Evolutionary conservation across 2,888 invertebrate genomes (phyloP).

Genomic region (Athrips mouffetella): DNA sequence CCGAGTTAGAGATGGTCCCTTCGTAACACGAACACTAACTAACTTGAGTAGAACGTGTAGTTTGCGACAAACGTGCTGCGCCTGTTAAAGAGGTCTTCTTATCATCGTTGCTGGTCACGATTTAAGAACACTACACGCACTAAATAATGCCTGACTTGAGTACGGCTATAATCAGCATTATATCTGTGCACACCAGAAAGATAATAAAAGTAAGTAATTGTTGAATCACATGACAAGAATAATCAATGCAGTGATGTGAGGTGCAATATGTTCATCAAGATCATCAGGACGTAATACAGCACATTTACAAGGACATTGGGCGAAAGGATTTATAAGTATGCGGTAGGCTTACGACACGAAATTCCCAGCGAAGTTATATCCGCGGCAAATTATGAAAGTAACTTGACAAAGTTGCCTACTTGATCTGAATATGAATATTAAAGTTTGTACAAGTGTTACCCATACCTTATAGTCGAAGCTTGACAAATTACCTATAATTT

Average conservation of each 20-base stretch:
- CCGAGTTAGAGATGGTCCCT: background rate
- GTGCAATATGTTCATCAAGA: background rate
- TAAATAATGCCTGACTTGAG: slow-evolving; percentile 26
- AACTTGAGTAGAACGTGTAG: slow-evolving; percentile 32
- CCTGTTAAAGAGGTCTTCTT: slow-evolving; percentile 40
- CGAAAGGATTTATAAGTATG: slow-evolving; percentile 10
- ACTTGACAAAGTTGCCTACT: slow-evolving; percentile 19
- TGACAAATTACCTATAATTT: slow-evolving; percentile 12
- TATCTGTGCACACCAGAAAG: background rate
- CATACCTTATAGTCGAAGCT: background rate
- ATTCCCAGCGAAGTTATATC: slow-evolving; percentile 26
- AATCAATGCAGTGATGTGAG: background rate
- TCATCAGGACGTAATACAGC: background rate
- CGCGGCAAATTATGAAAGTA: slow-evolving; percentile 28
- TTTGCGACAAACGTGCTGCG: slow-evolving; percentile 50
- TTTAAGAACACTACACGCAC: slow-evolving; percentile 49
- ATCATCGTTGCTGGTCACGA: slow-evolving; percentile 53
- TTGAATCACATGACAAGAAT: background rate
- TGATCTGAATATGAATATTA: slow-evolving; percentile 23
- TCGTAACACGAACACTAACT: slow-evolving; percentile 33
- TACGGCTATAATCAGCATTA: slow-evolving; percentile 5
- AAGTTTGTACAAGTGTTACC: background rate
- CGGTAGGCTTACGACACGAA: slow-evolving; percentile 15
- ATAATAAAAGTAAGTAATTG: background rate
- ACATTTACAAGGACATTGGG: background rate